Base-by-base conservation (phyloP, 2,888 invertebrate species). In the Sarcophaga caerulescens region DNA sequence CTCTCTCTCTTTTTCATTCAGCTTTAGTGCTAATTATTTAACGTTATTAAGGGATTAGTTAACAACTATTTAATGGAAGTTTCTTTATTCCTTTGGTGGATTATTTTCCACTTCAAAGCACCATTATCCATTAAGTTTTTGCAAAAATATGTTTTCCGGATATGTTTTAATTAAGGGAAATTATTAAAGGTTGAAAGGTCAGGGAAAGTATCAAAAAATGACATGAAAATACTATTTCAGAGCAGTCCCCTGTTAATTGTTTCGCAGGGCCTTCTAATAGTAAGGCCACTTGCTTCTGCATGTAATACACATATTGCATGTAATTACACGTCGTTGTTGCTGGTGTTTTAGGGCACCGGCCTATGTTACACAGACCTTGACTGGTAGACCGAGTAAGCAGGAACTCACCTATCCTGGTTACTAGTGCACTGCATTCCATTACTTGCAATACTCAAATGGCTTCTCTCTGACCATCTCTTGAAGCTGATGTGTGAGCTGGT, bases 41-140 rank as follows among this genome's bases (percentile, higher is more conserved):
- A 82, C 66, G 47, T 76, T 76, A 47, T 82, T 76, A 81, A 62
- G 45, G 44, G 69, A 75, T 81, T 81, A 74, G 25, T 19, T n/a
- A 35, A 35, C 35, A 35, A 35, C 10, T 35, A 35, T 17, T 6
- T 21, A 76, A 82, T 19, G 68, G 44, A 52, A 17, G 52, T 52
- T 52, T 52, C 52, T 5, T 14, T 52, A 52, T 14, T 47, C 12
- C 17, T 52, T 52, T 12, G 17, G 17, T n/a, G 57, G 76, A 82
- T 82, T 82, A 70, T 71, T 60, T 35, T 59, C 63, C 75, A 71
- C 70, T 66, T 35, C 57, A 71, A 12, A 17, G 57, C 52, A 66
- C 47, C 19, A 59, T 59, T 14, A 52, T 0, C 12, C 17, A 52
- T 52, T 17, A 52, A 14, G 52, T 17, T 14, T 66, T 76, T 57